These are phyloP conservation scores for Euborellia annulipes DNA, from an alignment of 1,140 invertebrate species.

Conservation along the genomic window DNA sequence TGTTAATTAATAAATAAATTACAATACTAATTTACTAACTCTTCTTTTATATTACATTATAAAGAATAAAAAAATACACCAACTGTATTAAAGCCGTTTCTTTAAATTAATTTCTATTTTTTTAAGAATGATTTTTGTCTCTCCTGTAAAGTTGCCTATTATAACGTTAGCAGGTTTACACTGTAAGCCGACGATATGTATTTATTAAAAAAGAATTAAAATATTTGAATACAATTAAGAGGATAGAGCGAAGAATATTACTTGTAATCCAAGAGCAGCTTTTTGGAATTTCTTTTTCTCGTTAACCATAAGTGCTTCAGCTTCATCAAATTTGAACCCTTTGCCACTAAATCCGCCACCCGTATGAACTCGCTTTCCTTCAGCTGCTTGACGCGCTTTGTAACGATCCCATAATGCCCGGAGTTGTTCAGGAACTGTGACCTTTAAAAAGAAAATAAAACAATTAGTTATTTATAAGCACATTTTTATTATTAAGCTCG, in stretches of 20 bases:
- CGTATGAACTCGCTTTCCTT: constrained; percentile 81
- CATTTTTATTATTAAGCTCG: no score
- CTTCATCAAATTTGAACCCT: constrained; percentile 98
- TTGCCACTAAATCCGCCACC: constrained; percentile 93
- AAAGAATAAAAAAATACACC: no score
- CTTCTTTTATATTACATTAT: no score
- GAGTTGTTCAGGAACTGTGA: constrained; percentile 57
- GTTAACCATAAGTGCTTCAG: constrained; percentile 85
- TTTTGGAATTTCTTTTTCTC: constrained; percentile 98
- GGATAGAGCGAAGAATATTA: not conserved
- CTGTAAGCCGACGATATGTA: not conserved
- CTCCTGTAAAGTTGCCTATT: no score
- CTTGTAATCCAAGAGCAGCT: constrained; percentile 58
- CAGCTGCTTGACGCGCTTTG: constrained; percentile 68
- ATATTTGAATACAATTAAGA: not conserved
- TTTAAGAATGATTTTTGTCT: no score
- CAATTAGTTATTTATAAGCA: no score
- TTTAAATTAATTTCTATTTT: constrained; percentile 2
- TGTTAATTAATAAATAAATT: no score
- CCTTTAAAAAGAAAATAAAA: no score
- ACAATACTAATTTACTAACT: no score
- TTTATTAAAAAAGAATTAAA: not conserved
- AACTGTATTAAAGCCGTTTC: no score
- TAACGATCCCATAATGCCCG: constrained; percentile 76
- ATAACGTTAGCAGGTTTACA: no score